Conservation (phyloP, 2,113 vertebrate genomes). For the Gila orcuttii region DNA sequence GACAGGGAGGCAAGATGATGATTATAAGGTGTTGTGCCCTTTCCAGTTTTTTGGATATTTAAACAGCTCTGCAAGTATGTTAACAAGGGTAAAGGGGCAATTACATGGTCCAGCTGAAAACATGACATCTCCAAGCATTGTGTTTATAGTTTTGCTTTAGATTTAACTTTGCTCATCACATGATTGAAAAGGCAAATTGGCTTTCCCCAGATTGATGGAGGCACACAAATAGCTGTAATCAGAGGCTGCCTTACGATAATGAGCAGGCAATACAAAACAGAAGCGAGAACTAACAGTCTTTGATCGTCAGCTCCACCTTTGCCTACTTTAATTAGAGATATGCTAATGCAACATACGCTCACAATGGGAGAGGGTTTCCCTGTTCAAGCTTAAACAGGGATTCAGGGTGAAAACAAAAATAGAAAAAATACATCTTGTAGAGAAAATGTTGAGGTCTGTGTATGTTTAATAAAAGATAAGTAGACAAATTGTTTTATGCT, state of each 20-base stretch:
- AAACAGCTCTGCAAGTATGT: not conserved
- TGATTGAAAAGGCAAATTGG: not conserved
- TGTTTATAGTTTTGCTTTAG: slow-evolving; percentile 26
- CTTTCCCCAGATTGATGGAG: slow-evolving; percentile 64
- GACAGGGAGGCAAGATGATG: not conserved
- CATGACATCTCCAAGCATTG: not conserved
- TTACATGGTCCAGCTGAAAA: not conserved
- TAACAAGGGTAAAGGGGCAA: not conserved
- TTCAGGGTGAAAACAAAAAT: not conserved
- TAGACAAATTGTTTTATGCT: too few relatives aligned
- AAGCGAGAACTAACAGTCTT: slow-evolving; percentile 71
- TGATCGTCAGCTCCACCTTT: slow-evolving; percentile 71
- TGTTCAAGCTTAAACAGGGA: not conserved
- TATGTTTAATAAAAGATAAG: too few relatives aligned
- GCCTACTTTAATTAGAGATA: slow-evolving; percentile 70
- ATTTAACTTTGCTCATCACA: slow-evolving; percentile 35
- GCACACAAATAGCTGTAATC: slow-evolving; percentile 71
- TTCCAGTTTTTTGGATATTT: not conserved
- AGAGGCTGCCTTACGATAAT: slow-evolving; percentile 67
- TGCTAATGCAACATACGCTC: slow-evolving; percentile 64
- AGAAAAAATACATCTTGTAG: not conserved
- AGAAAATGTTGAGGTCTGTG: too few relatives aligned
- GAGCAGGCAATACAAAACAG: slow-evolving; percentile 69
- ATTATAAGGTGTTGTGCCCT: not conserved
- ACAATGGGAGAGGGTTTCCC: slow-evolving; percentile 10